These are phyloP conservation scores for Anolis carolinensis DNA, from an alignment of 2,113 vertebrate genomes.

Conservation along the genomic window DNA sequence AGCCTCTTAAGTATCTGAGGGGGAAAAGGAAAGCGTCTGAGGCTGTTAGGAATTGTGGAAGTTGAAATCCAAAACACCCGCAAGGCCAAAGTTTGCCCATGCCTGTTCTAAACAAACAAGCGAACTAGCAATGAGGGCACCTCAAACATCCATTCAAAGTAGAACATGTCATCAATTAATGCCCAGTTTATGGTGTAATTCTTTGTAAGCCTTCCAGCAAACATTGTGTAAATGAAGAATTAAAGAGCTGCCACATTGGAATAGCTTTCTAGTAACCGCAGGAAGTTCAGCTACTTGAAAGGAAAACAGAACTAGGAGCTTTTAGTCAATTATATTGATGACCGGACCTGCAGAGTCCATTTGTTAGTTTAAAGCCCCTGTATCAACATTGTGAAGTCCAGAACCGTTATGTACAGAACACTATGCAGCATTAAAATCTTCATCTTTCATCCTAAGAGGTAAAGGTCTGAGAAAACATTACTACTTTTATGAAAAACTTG, in stretches of 20 bases:
- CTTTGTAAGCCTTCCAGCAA: constrained; percentile 49
- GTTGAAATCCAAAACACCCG: no score
- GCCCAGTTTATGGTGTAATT: constrained; percentile 26
- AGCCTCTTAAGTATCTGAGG: no score
- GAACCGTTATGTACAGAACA: neutral
- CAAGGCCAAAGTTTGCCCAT: no score
- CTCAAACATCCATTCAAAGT: constrained; percentile 53
- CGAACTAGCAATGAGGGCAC: neutral
- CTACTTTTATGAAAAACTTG: neutral
- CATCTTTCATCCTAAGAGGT: no score
- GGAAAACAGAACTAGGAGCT: neutral
- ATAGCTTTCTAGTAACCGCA: neutral
- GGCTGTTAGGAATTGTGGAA: no score
- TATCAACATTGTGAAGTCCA: neutral
- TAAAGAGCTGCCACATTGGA: constrained; percentile 33
- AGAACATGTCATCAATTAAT: constrained; percentile 56
- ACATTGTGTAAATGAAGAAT: constrained; percentile 48
- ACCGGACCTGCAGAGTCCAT: neutral
- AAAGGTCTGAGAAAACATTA: neutral
- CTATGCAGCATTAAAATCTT: neutral
- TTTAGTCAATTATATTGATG: constrained; percentile 4
- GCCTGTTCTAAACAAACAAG: neutral
- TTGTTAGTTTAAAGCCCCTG: neutral
- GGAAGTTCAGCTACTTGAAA: constrained; percentile 5
- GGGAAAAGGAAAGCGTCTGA: no score